Evolutionary conservation across 2,888 invertebrate genomes (phyloP).

Genomic region (Caenorhabditis sp.): DNA sequence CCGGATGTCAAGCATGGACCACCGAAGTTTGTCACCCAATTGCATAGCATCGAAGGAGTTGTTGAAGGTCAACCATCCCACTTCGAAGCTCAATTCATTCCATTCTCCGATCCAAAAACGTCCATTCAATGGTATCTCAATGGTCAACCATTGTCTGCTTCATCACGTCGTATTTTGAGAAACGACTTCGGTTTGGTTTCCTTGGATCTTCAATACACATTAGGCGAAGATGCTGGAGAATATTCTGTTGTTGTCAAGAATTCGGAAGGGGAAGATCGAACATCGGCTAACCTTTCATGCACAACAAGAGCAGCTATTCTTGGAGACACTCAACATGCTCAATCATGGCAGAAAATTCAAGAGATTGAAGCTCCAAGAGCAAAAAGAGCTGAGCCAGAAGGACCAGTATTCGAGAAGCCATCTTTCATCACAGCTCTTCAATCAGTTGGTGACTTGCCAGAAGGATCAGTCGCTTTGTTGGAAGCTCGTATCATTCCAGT

Average conservation of each 20-base stretch:
- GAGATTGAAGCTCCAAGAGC: slow-evolving; percentile 79
- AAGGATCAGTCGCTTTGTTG: slow-evolving; percentile 85
- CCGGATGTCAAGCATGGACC: slow-evolving; percentile 76
- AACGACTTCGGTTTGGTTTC: slow-evolving; percentile 93
- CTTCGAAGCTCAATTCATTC: slow-evolving; percentile 85
- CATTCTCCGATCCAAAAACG: slow-evolving; percentile 71
- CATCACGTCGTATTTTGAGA: slow-evolving; percentile 73
- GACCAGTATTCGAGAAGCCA: slow-evolving; percentile 86
- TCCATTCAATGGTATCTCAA: slow-evolving; percentile 77
- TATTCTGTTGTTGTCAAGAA: slow-evolving; percentile 80
- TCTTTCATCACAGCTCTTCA: slow-evolving; percentile 93
- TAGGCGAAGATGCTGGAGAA: slow-evolving; percentile 77
- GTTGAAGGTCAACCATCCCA: slow-evolving; percentile 85
- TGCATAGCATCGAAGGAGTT: slow-evolving; percentile 55
- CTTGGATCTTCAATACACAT: slow-evolving; percentile 84
- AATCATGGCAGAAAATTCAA: slow-evolving; percentile 87
- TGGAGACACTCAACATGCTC: slow-evolving; percentile 91
- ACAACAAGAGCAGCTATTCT: slow-evolving; percentile 66
- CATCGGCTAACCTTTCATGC: slow-evolving; percentile 60
- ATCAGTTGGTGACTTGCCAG: slow-evolving; percentile 84
- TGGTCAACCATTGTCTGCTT: slow-evolving; percentile 82
- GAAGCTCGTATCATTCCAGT: slow-evolving; percentile 92
- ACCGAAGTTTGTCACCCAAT: slow-evolving; percentile 79
- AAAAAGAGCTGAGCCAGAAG: slow-evolving; percentile 79
- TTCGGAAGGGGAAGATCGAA: slow-evolving; percentile 87